Conservation (phyloP, 2,113 vertebrate genomes). For the Nettapus auritus region DNA sequence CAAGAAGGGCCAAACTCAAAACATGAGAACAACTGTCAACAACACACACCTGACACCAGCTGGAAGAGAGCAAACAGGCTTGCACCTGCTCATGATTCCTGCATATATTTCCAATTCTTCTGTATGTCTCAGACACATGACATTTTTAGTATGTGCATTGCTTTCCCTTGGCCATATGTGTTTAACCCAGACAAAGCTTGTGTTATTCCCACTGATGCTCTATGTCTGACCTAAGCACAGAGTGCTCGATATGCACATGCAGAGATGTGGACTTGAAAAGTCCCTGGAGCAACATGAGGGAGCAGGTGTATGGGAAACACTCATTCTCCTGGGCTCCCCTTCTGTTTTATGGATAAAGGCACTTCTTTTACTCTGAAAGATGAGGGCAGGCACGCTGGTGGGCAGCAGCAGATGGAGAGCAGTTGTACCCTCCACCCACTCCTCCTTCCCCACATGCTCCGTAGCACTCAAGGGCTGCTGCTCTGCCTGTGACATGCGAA, state of each 20-base stretch:
- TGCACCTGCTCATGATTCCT: neutral
- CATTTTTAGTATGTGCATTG: neutral
- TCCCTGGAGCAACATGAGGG: neutral
- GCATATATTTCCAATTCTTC: neutral
- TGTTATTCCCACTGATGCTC: fast-evolving
- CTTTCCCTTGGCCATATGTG: neutral
- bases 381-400: neutral
- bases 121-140: neutral
- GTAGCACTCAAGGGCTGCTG: fast-evolving
- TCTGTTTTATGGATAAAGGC: neutral
- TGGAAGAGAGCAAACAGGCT: neutral
- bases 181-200: fast-evolving
- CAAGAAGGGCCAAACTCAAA: neutral
- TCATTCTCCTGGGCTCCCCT: neutral
- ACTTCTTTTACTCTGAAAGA: neutral
- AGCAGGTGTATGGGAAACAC: neutral
- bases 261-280: fast-evolving
- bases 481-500: fast-evolving
- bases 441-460: neutral
- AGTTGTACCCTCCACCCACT: neutral
- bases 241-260: neutral
- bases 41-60: neutral
- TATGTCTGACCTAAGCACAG: fast-evolving
- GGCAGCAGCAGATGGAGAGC: neutral
- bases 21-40: neutral